Evolutionary conservation across 2,113 vertebrate species (phyloP).

Genomic region (Tetrao urogallus): DNA sequence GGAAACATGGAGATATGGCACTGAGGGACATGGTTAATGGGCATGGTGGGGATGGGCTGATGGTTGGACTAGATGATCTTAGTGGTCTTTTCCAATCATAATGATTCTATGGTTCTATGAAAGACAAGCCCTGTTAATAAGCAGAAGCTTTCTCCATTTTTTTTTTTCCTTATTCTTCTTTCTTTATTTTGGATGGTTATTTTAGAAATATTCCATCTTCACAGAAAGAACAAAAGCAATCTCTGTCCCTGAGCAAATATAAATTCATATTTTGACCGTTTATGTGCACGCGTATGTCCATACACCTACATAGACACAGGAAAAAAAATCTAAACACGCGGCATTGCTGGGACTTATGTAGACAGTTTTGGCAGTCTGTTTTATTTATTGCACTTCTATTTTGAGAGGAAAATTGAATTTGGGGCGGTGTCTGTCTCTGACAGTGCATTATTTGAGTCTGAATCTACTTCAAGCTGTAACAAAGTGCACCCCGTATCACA

Average conservation of each 20-base stretch:
- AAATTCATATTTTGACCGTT: not conserved
- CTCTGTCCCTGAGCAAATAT: not conserved
- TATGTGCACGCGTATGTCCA: not conserved
- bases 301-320: not conserved
- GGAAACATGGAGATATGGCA: too few relatives aligned
- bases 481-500: constrained; percentile 1
- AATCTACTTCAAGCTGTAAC: constrained; percentile 2
- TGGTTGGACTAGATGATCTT: too few relatives aligned
- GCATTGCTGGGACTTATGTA: constrained; percentile 6
- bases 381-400: constrained; percentile 54
- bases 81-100: too few relatives aligned
- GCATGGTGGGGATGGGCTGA: too few relatives aligned
- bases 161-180: not conserved
- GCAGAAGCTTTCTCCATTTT: not conserved
- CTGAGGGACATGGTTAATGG: too few relatives aligned
- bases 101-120: not conserved
- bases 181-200: not conserved
- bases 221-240: not conserved
- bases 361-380: not conserved
- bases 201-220: not conserved
- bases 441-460: constrained; percentile 33
- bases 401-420: constrained; percentile 49
- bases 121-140: not conserved
- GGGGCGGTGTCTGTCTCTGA: not conserved
- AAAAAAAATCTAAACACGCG: not conserved